Percentiles rank a stretch among this genome's conserved stretches.
Evolutionary conservation across 2,888 invertebrate genomes (phyloP).

Genomic region (Alitta virens): DNA sequence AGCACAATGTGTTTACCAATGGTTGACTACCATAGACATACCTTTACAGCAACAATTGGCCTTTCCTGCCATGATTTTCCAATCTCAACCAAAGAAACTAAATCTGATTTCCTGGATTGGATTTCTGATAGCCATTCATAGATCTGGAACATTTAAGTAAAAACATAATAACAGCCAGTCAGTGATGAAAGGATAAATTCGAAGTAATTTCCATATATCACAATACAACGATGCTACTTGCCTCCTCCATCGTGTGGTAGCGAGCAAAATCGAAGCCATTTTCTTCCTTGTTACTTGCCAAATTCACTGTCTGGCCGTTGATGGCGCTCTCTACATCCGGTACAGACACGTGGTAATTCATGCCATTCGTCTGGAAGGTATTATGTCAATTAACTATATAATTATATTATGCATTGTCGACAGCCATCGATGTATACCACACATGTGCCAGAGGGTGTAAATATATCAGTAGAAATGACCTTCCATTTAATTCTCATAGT

Average conservation of each 20-base stretch:
- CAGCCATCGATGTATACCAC: too few relatives aligned
- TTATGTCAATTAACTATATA: too few relatives aligned
- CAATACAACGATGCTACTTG: neutral
- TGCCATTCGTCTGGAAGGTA: neutral
- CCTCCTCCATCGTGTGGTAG: constrained; percentile 1
- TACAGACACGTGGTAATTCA: neutral
- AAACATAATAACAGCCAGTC: neutral
- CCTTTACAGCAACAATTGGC: constrained; percentile 20
- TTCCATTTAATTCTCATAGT: too few relatives aligned
- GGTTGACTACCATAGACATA: neutral
- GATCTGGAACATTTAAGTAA: neutral
- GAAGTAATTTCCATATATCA: neutral
- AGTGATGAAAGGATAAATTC: too few relatives aligned
- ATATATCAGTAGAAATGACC: too few relatives aligned
- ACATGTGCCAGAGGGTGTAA: too few relatives aligned
- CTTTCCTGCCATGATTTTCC: constrained; percentile 22
- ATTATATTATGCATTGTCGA: too few relatives aligned
- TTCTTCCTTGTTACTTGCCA: neutral
- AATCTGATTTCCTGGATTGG: neutral
- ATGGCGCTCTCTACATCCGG: neutral
- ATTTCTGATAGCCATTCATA: neutral
- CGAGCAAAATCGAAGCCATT: neutral
- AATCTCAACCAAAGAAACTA: constrained; percentile 14
- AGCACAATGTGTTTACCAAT: neutral
- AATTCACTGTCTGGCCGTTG: neutral